Conservation (phyloP, 2,113 vertebrate species). For the Argyrosomus japonicus region DNA sequence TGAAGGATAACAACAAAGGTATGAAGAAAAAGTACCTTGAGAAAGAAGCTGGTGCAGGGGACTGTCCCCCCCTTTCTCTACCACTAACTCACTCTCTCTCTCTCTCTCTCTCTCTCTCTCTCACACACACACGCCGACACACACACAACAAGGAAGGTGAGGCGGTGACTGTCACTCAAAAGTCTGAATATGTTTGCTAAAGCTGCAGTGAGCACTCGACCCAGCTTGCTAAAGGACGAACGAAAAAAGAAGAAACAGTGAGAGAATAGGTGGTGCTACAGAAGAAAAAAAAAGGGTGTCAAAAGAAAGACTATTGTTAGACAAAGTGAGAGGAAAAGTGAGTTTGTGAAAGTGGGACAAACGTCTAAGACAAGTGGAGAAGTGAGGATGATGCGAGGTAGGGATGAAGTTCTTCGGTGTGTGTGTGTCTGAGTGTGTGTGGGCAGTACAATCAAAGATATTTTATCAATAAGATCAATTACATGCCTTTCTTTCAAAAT, state of each 20-base stretch:
- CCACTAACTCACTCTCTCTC: constrained; percentile 22
- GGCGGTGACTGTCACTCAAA: constrained; percentile 70
- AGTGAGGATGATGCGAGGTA: constrained; percentile 86
- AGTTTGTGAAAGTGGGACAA: constrained; percentile 80
- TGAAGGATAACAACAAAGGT: constrained; percentile 68
- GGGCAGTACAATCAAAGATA: constrained; percentile 35
- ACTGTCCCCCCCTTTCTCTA: constrained; percentile 63
- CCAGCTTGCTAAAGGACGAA: constrained; percentile 43
- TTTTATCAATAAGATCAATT: constrained; percentile 42
- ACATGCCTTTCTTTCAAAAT: neutral
- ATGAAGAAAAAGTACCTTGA: constrained; percentile 74
- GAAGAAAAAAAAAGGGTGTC: constrained; percentile 10
- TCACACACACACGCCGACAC: constrained; percentile 37
- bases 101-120: constrained; percentile 8
- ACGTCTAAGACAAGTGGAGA: constrained; percentile 71
- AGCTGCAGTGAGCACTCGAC: constrained; percentile 62
- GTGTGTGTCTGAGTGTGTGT: constrained; percentile 44
- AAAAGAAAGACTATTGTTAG: constrained; percentile 29
- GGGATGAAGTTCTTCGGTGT: constrained; percentile 70
- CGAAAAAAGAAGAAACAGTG: constrained; percentile 24
- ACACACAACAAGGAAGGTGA: constrained; percentile 64
- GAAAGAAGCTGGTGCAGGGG: constrained; percentile 54
- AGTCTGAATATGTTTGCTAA: constrained; percentile 51
- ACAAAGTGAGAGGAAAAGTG: constrained; percentile 56
- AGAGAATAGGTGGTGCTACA: constrained; percentile 22